phyloP scores from a whole-genome alignment of 2,113 vertebrate genomes.

The Baryphthengus martii region DNA sequence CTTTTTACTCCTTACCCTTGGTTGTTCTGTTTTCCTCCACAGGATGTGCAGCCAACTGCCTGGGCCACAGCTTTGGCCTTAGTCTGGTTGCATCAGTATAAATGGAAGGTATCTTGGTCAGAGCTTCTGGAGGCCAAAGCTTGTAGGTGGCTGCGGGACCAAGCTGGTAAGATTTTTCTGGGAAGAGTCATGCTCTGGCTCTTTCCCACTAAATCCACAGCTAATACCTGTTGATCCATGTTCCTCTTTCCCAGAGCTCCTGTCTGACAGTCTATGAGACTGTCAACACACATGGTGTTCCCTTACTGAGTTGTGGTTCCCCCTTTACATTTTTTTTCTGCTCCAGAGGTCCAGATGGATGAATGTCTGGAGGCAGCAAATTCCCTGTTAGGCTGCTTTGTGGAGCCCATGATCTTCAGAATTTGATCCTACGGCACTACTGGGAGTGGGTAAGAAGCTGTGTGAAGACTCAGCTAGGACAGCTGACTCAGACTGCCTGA shows the following conservation, averaged over 20 bases:
- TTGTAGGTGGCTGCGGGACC: neutral
- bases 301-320: neutral
- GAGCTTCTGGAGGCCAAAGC: neutral
- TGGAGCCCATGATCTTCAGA: neutral
- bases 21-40: neutral
- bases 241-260: neutral
- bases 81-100: neutral
- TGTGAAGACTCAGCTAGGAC: neutral
- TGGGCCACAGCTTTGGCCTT: neutral
- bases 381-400: neutral
- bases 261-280: neutral
- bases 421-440: neutral
- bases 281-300: neutral
- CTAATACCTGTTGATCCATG: neutral
- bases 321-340: neutral
- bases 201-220: neutral
- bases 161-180: neutral
- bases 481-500: neutral
- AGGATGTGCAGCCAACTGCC: neutral
- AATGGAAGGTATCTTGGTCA: neutral
- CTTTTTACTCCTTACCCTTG: neutral
- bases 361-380: neutral
- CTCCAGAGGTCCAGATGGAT: neutral
- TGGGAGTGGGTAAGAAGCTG: neutral
- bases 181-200: neutral